phyloP scores from a whole-genome alignment of 1,140 invertebrate species.

The Pseudomyrmex flavicornis region DNA sequence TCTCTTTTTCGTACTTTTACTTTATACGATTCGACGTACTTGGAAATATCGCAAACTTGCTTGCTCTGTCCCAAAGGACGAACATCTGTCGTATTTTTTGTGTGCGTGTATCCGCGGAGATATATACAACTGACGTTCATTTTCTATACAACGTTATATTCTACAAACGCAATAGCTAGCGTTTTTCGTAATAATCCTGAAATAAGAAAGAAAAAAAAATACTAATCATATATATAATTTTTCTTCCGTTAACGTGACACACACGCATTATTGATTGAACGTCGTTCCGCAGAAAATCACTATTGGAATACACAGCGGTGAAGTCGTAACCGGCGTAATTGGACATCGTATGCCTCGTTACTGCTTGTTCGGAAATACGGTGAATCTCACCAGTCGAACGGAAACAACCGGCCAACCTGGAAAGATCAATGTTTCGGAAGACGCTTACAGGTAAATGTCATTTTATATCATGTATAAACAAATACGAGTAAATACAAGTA shows the following conservation, averaged over 20 bases:
- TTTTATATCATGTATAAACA: background rate
- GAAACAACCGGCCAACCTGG: slow-evolving; percentile 97
- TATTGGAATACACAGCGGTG: slow-evolving; percentile 98
- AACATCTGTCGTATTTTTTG: no score
- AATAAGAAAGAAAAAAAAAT: background rate
- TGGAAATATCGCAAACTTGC: no score
- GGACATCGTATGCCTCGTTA: slow-evolving; percentile 99
- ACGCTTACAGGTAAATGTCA: slow-evolving; percentile 92
- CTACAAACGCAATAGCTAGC: no score
- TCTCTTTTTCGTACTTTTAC: slow-evolving; percentile 1
- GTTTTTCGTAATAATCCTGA: no score
- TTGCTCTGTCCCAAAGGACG: no score
- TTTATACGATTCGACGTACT: background rate
- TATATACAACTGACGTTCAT: no score
- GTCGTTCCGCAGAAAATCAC: slow-evolving; percentile 92
- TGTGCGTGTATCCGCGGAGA: no score
- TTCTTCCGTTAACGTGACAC: background rate
- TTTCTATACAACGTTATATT: no score
- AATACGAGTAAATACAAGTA: background rate
- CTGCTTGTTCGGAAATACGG: slow-evolving; percentile 98
- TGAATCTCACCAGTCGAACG: slow-evolving; percentile 97
- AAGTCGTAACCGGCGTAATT: slow-evolving; percentile 98
- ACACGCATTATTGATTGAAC: background rate
- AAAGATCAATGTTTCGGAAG: slow-evolving; percentile 97
- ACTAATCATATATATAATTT: background rate